Evolutionary conservation across 2,113 vertebrate species (phyloP).

Genomic region (Pseudopipra pipra): DNA sequence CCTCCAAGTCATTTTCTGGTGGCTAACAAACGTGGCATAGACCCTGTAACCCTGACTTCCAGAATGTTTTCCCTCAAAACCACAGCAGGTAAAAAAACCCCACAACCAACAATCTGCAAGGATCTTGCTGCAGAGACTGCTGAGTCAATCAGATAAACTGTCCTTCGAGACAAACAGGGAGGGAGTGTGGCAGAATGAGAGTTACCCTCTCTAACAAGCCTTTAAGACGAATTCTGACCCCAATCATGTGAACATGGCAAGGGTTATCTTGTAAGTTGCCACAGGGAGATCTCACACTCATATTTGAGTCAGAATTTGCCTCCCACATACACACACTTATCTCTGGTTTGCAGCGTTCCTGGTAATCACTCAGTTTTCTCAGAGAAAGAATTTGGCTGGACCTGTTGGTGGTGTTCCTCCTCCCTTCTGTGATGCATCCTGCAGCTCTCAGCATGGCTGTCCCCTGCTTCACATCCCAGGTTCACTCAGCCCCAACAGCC

Average conservation of each 20-base stretch:
- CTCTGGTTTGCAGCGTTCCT: not conserved
- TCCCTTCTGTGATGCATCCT: not conserved
- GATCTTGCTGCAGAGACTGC: not conserved
- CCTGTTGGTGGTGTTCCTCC: not conserved
- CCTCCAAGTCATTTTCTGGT: not conserved
- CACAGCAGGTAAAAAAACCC: not conserved
- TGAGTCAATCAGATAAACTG: not conserved
- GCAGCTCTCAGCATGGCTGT: fast-evolving
- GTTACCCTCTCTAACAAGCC: not conserved
- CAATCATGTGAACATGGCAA: fast-evolving
- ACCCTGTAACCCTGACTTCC: not conserved
- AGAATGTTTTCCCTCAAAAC: not conserved
- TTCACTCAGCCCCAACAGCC: not conserved
- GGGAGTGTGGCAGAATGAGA: not conserved
- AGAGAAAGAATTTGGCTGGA: not conserved
- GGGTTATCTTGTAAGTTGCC: not conserved
- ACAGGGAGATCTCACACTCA: not conserved
- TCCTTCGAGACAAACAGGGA: not conserved
- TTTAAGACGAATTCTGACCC: not conserved
- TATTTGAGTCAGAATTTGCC: not conserved
- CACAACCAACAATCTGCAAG: not conserved
- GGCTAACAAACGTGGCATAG: not conserved
- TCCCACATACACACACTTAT: not conserved
- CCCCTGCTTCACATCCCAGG: not conserved
- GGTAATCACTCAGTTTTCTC: not conserved